A percentile compares a stretch with the other conserved stretches of the same genome.
These are phyloP conservation scores for Neocrepidodera transversa DNA, from an alignment of 2,888 invertebrate species.

Conservation along the genomic window DNA sequence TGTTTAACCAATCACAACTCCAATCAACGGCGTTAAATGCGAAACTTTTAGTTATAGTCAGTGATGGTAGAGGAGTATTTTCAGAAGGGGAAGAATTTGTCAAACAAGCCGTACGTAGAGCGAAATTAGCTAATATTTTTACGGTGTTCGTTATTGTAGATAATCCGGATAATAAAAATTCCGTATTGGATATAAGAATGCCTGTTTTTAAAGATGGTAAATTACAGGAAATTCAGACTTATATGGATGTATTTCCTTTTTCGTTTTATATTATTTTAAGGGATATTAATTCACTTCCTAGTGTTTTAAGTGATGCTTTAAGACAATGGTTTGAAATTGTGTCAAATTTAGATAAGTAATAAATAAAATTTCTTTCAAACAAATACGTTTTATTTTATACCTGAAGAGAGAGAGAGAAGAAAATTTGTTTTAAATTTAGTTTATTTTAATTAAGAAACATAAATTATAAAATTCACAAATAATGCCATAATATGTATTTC, in stretches of 20 bases:
- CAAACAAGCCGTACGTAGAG: slow-evolving; percentile 78
- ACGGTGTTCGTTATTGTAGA: slow-evolving; percentile 96
- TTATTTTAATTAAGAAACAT: no score
- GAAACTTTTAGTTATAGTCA: slow-evolving; percentile 88
- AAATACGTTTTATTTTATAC: no score
- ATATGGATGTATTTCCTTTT: slow-evolving; percentile 96
- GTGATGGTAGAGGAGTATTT: slow-evolving; percentile 94
- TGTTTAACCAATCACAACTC: slow-evolving; percentile 63
- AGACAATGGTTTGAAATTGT: slow-evolving; percentile 99
- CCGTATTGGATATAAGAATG: slow-evolving; percentile 87
- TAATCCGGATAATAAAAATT: slow-evolving; percentile 90
- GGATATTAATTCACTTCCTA: slow-evolving; percentile 86
- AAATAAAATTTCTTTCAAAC: no score
- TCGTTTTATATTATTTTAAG: slow-evolving; percentile 95
- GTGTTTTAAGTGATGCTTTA: slow-evolving; percentile 92
- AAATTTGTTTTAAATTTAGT: no score
- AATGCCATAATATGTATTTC: no score
- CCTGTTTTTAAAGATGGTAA: slow-evolving; percentile 72
- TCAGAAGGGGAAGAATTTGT: slow-evolving; percentile 85
- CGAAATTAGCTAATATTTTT: slow-evolving; percentile 85
- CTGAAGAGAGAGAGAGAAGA: no score
- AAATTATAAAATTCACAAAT: no score
- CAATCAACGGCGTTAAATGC: slow-evolving; percentile 69
- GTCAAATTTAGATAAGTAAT: slow-evolving; percentile 63
- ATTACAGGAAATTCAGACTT: slow-evolving; percentile 73